Evolutionary conservation across 2,113 vertebrate genomes (phyloP), one percentile per base, ranked within the genome.

Genomic region (Hepsetus odoe): DNA sequence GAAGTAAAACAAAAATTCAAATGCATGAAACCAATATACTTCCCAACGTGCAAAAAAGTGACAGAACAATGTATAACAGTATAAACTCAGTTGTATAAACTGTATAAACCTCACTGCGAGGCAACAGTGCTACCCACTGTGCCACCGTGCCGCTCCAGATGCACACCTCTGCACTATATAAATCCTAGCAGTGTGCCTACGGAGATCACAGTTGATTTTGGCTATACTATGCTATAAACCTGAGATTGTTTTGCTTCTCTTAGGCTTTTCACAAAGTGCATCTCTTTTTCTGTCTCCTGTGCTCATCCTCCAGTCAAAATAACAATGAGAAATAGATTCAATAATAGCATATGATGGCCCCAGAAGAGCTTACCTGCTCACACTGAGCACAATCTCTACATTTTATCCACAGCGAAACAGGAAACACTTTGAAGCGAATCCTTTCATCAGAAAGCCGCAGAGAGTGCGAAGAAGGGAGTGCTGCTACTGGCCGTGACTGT

Each of bases 221-320:
- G 5, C 46, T 55, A 5, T 24, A 2, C 16, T 62, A 62, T n/a
- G 33, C 33, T 62, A 30, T 13, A 62, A 30, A 14, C 14, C 5
- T 59, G 7, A 1, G 30, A 28, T 22, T 58, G n/a, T 58, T 44
- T 72, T 40, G 59, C 3, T 32, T 61, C 14, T 42, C 40, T 30
- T 8, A 61, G 24, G 8, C 28, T 73, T 35, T 24, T 58, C 30
- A 35, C 59, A 64, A 26, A 32, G 38, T n/a, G 35, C 20, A 22
- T 18, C 16, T 76, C 32, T 65, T 44, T 66, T 66, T 40, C 61
- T 75, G 61, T 66, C 44, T 49, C 18, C 22, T 1, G 73, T 18
- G 18, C 32, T 62, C 16, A 35, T n/a, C 32, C 61, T 35, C 61
- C 61, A 35, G 2, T 30, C 30, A 30, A 55, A 40, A 76, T 67